Evolutionary conservation across 53 echinoderm and acorn worm genomes (phyloP).

Genomic region (Actinopyga echinites): DNA sequence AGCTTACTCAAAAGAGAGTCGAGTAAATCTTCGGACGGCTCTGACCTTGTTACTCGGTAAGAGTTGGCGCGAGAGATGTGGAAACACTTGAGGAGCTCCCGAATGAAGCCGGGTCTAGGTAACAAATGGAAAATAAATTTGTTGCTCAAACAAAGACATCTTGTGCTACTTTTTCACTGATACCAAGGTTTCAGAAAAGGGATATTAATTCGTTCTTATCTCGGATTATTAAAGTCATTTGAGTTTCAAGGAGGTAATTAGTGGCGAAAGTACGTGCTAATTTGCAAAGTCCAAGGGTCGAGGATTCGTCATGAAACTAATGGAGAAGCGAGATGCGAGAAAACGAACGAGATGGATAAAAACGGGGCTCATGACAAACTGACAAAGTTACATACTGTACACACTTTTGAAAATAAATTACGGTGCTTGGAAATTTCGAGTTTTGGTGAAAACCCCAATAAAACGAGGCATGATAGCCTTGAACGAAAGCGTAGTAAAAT

Average conservation of each 20-base stretch:
- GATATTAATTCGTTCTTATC: constrained; percentile 38
- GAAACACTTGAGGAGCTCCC: constrained; percentile 17
- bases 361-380: too few species aligned
- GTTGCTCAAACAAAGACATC: constrained; percentile 29
- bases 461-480: too few species aligned
- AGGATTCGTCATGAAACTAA: not conserved
- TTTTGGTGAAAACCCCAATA: too few species aligned
- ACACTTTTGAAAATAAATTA: too few species aligned
- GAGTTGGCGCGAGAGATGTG: not conserved
- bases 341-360: too few species aligned
- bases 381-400: too few species aligned
- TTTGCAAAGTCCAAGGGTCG: constrained; percentile 16
- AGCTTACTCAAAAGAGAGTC: too few species aligned
- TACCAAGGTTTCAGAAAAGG: not conserved
- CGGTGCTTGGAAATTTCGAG: too few species aligned
- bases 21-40: too few species aligned
- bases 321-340: too few species aligned
- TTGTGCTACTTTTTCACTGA: not conserved
- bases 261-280: not conserved
- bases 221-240: constrained; percentile 1
- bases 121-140: constrained; percentile 42
- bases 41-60: constrained; percentile 33
- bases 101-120: not conserved
- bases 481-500: too few species aligned
- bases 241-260: constrained; percentile 17